phyloP scores from a whole-genome alignment of 2,888 invertebrate genomes.

The Rosalia funebris region DNA sequence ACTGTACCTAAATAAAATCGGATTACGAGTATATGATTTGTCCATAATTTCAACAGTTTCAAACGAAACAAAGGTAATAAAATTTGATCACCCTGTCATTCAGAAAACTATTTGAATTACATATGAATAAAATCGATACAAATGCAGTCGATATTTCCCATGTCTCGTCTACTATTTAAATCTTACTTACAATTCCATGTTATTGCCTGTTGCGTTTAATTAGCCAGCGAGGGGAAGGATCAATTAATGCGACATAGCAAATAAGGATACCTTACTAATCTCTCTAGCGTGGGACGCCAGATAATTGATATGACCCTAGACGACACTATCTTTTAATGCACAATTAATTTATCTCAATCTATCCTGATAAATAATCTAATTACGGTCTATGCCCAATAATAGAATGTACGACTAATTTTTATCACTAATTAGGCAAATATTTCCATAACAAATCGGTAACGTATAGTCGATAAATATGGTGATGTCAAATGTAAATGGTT shows the following conservation, averaged over 20 bases:
- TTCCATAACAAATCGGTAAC: neutral
- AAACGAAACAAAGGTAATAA: too few species aligned
- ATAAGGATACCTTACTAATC: neutral
- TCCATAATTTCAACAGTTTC: too few species aligned
- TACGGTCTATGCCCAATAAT: neutral
- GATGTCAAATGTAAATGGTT: too few species aligned
- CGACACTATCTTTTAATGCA: constrained; percentile 14
- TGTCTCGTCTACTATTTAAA: neutral
- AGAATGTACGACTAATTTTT: neutral
- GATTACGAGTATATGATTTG: too few species aligned
- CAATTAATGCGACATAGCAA: neutral
- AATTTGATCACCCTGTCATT: too few species aligned
- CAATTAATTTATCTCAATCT: constrained; percentile 18
- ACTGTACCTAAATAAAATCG: too few species aligned
- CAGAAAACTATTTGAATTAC: too few species aligned
- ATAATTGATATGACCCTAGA: constrained; percentile 16
- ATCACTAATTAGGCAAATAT: neutral
- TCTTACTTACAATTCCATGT: neutral
- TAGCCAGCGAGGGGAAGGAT: neutral
- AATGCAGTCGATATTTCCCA: neutral
- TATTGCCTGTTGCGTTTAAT: neutral
- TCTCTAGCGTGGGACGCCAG: neutral
- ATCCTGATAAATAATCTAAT: constrained; percentile 1
- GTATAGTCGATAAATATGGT: neutral
- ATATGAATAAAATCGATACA: too few species aligned